These are phyloP conservation scores for Apamea anceps DNA, from an alignment of 2,888 invertebrate species.

Conservation along the genomic window DNA sequence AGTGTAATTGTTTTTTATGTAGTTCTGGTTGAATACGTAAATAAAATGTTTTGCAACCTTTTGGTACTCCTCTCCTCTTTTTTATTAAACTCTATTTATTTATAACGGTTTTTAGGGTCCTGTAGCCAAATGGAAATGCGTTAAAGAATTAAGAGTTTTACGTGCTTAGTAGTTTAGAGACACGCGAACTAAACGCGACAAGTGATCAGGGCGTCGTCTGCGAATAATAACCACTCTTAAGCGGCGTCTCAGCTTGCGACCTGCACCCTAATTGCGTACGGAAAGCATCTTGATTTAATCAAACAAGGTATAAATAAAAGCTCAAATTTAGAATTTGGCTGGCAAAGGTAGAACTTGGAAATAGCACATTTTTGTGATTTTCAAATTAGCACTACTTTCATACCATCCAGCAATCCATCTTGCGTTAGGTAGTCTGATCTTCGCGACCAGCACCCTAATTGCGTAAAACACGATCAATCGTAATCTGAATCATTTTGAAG, in stretches of 20 bases:
- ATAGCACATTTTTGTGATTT: too few relatives aligned
- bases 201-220: neutral
- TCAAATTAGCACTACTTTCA: too few relatives aligned
- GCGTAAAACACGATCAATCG: too few relatives aligned
- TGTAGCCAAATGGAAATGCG: neutral
- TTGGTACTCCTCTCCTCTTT: neutral
- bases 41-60: neutral
- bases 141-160: neutral
- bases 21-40: neutral
- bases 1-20: neutral
- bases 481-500: too few relatives aligned
- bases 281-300: too few relatives aligned
- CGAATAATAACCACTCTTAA: neutral
- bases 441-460: too few relatives aligned
- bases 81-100: neutral
- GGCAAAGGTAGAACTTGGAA: too few relatives aligned
- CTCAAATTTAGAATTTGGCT: too few relatives aligned
- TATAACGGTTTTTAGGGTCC: neutral
- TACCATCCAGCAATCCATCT: too few relatives aligned
- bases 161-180: neutral
- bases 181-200: neutral
- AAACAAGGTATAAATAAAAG: too few relatives aligned
- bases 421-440: too few relatives aligned
- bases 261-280: too few relatives aligned
- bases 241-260: neutral